A percentile compares a stretch with the other conserved stretches of the same genome.
Evolutionary conservation across 2,113 vertebrate species (phyloP).

Genomic region (Mobula hypostoma): DNA sequence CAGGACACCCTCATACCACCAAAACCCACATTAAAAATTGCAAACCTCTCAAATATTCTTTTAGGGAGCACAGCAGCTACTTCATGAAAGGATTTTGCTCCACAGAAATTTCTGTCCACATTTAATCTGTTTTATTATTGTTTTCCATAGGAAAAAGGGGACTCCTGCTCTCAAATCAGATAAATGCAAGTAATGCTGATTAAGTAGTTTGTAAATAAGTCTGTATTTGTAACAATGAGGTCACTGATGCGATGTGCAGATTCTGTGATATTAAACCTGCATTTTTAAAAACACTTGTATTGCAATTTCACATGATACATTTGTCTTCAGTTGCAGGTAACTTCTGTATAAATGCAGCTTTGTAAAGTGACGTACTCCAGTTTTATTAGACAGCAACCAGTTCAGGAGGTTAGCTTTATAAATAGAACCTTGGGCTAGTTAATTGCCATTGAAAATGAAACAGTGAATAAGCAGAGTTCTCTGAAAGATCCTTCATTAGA

Average conservation of each 20-base stretch:
- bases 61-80: not conserved
- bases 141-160: constrained; percentile 36
- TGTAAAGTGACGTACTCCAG: not conserved
- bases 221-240: not conserved
- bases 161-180: not conserved
- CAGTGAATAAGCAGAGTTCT: not conserved
- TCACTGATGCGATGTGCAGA: not conserved
- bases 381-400: not conserved
- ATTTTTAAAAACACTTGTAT: not conserved
- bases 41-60: constrained; percentile 12
- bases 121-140: not conserved
- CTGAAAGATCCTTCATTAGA: constrained; percentile 18
- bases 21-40: not conserved
- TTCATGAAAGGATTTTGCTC: not conserved
- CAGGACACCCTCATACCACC: constrained; percentile 14
- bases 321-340: not conserved
- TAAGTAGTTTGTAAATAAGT: not conserved
- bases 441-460: not conserved
- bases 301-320: constrained; percentile 22
- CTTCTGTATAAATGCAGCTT: not conserved
- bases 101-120: constrained; percentile 6
- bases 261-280: not conserved
- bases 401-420: constrained; percentile 16
- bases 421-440: not conserved
- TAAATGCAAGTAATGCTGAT: not conserved